These are phyloP conservation scores for Bufotes viridis DNA, from an alignment of 2,797 vertebrate genomes.

Conservation along the genomic window DNA sequence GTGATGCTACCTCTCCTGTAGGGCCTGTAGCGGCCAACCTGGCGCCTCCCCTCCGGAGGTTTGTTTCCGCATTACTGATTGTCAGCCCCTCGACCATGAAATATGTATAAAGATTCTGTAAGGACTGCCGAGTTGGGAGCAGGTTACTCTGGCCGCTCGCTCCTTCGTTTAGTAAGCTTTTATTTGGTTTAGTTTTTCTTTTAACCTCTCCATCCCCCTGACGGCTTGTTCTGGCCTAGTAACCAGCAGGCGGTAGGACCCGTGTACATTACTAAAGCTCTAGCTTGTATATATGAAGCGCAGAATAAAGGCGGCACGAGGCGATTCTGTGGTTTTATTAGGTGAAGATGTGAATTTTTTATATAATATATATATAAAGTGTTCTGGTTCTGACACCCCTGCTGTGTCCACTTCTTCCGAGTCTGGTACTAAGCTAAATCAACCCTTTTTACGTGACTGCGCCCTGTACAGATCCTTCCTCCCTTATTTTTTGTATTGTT, in stretches of 20 bases:
- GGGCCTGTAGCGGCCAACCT: neutral
- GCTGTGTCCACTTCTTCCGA: constrained; percentile 41
- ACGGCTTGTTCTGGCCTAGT: constrained; percentile 7
- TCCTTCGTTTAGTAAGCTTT: neutral
- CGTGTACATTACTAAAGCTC: constrained; percentile 72
- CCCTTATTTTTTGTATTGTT: neutral
- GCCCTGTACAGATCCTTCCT: neutral
- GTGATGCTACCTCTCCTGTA: constrained; percentile 25
- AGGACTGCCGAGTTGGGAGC: neutral
- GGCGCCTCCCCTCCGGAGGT: neutral
- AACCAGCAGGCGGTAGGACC: neutral
- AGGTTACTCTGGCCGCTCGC: neutral
- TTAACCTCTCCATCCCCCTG: neutral
- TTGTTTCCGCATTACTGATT: neutral
- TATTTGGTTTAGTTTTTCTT: constrained; percentile 8
- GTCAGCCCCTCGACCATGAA: neutral
- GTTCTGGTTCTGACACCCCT: constrained; percentile 39
- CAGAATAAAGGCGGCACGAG: constrained; percentile 74
- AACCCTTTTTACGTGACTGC: constrained; percentile 33
- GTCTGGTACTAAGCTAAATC: constrained; percentile 26
- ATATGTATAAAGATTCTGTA: neutral
- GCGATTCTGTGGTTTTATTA: constrained; percentile 60
- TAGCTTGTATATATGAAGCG: constrained; percentile 70
- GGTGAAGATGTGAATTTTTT: constrained; percentile 57
- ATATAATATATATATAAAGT: constrained; percentile 52